Conservation (phyloP, 2,797 vertebrate species). For the Parambassis ranga region DNA sequence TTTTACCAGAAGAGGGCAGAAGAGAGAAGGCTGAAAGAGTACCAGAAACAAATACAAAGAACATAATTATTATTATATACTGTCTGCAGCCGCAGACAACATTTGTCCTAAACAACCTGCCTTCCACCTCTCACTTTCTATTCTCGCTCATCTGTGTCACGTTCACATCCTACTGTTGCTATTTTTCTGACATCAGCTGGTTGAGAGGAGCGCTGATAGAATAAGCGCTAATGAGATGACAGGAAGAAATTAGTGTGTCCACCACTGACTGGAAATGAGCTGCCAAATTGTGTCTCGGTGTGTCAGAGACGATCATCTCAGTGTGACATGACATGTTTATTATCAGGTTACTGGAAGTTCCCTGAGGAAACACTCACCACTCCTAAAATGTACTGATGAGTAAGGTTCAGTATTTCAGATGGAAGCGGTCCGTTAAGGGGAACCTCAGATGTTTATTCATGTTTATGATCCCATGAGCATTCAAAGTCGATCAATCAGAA, state of each 20-base stretch:
- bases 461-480: too few species aligned
- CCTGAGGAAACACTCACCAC: too few species aligned
- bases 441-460: too few species aligned
- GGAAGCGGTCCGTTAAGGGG: too few species aligned
- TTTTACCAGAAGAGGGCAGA: slow-evolving; percentile 66
- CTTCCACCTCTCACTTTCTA: not conserved
- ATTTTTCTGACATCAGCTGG: not conserved
- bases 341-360: slow-evolving; percentile 12
- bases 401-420: not conserved
- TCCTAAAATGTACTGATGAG: not conserved
- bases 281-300: slow-evolving; percentile 16
- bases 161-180: not conserved
- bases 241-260: slow-evolving; percentile 6
- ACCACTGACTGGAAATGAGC: slow-evolving; percentile 35
- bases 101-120: not conserved
- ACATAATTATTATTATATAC: too few species aligned
- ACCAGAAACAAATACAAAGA: too few species aligned
- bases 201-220: not conserved
- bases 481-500: too few species aligned
- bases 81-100: not conserved
- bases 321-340: not conserved
- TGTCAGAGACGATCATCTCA: slow-evolving; percentile 15
- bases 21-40: not conserved
- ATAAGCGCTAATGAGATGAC: slow-evolving; percentile 37
- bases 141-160: slow-evolving; percentile 1